Percentiles rank a stretch among this genome's conserved stretches.
phyloP scores from a whole-genome alignment of 2,113 vertebrate species.

The Archocentrus centrarchus region DNA sequence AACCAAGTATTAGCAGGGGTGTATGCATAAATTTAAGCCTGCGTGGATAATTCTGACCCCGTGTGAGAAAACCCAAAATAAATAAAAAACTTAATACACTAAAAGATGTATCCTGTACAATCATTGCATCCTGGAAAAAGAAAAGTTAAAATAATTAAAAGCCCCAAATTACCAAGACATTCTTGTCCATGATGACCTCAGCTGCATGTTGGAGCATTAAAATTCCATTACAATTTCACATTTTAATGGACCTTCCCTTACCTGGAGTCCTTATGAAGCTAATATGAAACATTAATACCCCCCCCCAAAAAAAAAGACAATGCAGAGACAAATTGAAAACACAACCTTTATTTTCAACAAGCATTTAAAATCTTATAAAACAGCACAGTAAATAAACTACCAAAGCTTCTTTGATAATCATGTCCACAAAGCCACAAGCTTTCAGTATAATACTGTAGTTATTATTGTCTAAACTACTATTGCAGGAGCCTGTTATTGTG shows the following conservation, averaged over 20 bases:
- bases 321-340: conserved; percentile 55
- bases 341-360: conserved; percentile 71
- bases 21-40: too few species aligned
- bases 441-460: conserved; percentile 63
- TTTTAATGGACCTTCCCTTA: background rate
- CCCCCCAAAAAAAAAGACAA: background rate
- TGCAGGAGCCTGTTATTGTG: conserved; percentile 48
- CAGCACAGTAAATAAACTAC: conserved; percentile 68
- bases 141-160: too few species aligned
- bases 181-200: too few species aligned
- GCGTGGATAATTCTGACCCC: background rate
- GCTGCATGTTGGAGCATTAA: background rate
- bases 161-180: too few species aligned
- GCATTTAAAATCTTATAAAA: conserved; percentile 73
- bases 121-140: background rate
- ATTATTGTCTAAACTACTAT: conserved; percentile 61
- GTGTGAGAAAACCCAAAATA: background rate
- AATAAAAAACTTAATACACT: fast-evolving
- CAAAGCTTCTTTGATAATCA: conserved; percentile 57
- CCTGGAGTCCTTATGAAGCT: background rate
- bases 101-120: too few species aligned
- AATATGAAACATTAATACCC: background rate
- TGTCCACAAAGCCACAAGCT: conserved; percentile 64
- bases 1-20: too few species aligned
- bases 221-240: background rate